These are phyloP conservation scores for Pentalonia nigronervosa DNA, from an alignment of 1,140 invertebrate species.

Conservation along the genomic window DNA sequence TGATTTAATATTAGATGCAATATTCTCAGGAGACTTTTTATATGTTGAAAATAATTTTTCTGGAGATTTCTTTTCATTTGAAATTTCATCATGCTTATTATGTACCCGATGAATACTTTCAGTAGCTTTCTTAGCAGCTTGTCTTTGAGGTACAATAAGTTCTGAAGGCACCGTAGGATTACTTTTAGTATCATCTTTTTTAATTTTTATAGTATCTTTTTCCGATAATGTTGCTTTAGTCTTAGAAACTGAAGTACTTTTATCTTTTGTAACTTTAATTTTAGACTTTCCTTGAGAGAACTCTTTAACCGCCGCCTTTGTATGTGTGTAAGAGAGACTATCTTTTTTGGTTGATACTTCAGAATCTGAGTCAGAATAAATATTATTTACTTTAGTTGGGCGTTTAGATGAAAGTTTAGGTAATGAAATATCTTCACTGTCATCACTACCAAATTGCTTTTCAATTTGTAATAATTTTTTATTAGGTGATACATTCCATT, in stretches of 20 bases:
- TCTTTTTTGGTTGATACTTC: slow-evolving; percentile 65
- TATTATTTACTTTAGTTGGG: slow-evolving; percentile 62
- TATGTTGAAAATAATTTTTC: slow-evolving; percentile 63
- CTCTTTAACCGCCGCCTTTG: slow-evolving; percentile 84
- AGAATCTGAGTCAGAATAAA: slow-evolving; percentile 78
- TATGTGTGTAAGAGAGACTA: slow-evolving; percentile 70
- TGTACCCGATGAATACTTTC: slow-evolving; percentile 76
- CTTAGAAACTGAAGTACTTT: slow-evolving; percentile 63
- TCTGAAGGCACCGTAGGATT: slow-evolving; percentile 72
- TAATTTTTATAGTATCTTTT: slow-evolving; percentile 69
- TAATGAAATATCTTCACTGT: slow-evolving; percentile 76
- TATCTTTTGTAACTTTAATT: slow-evolving; percentile 44
- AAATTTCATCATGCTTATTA: slow-evolving; percentile 56
- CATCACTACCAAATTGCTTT: slow-evolving; percentile 64
- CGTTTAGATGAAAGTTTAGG: slow-evolving; percentile 62
- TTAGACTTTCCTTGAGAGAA: slow-evolving; percentile 66
- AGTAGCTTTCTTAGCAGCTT: slow-evolving; percentile 74
- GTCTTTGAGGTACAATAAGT: slow-evolving; percentile 87
- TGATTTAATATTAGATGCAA: slow-evolving; percentile 45
- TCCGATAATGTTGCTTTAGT: slow-evolving; percentile 48
- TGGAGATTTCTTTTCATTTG: slow-evolving; percentile 64
- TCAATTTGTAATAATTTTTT: slow-evolving; percentile 74
- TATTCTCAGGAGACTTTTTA: slow-evolving; percentile 62
- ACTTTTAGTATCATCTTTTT: slow-evolving; percentile 71
- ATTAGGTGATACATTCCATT: slow-evolving; percentile 67